Conservation (phyloP, 2,797 vertebrate species). For the Enteromius treurensis region DNA sequence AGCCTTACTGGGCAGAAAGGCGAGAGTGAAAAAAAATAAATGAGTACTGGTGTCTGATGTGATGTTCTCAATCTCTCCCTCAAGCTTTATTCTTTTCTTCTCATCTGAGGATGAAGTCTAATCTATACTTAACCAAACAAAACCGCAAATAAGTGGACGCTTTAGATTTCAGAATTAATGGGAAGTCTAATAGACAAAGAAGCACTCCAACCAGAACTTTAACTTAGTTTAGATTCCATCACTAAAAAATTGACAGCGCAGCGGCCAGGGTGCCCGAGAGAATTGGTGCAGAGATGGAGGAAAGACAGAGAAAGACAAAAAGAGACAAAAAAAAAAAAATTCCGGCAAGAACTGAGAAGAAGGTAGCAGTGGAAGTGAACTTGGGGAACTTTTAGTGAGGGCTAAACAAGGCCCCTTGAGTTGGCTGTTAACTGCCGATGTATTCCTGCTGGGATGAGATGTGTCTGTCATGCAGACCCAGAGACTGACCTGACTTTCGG, state of each 20-base stretch:
- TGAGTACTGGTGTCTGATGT: slow-evolving; percentile 37
- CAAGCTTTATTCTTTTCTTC: slow-evolving; percentile 13
- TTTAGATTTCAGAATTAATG: slow-evolving; percentile 34
- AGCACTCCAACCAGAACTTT: slow-evolving; percentile 38
- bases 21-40: slow-evolving; percentile 31
- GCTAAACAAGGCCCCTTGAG: slow-evolving; percentile 31
- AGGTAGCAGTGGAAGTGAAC: slow-evolving; percentile 6
- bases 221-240: slow-evolving; percentile 59
- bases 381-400: slow-evolving; percentile 30
- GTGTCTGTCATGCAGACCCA: slow-evolving; percentile 27
- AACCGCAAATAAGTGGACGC: slow-evolving; percentile 44
- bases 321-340: slow-evolving; percentile 3
- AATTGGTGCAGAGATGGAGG: slow-evolving; percentile 45
- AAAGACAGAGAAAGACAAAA: slow-evolving; percentile 14
- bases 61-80: not conserved
- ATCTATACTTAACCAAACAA: slow-evolving; percentile 28
- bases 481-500: not conserved
- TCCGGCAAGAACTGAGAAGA: slow-evolving; percentile 9
- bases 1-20: slow-evolving; percentile 20
- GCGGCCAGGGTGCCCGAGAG: slow-evolving; percentile 62
- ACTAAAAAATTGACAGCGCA: slow-evolving; percentile 64
- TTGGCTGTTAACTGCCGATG: slow-evolving; percentile 33
- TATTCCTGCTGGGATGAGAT: slow-evolving; percentile 16
- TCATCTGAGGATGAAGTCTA: slow-evolving; percentile 18
- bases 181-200: slow-evolving; percentile 27